phyloP scores from a whole-genome alignment of 2,888 invertebrate species.

The Argynnis bischoffii region DNA sequence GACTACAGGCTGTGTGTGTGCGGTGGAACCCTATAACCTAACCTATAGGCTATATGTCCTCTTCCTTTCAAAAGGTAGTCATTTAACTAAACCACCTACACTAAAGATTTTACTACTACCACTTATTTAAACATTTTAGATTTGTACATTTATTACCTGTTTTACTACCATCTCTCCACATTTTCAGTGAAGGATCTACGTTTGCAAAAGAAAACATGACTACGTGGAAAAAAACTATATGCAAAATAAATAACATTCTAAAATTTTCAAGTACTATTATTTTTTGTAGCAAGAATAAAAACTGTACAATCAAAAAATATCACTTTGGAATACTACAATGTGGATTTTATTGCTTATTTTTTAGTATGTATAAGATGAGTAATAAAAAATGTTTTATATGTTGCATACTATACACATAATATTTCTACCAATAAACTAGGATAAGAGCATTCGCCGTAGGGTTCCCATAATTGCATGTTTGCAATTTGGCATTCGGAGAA shows the following conservation, averaged over 20 bases:
- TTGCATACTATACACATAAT: no score
- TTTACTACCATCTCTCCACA: slow-evolving; percentile 26
- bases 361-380: neutral
- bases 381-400: no score
- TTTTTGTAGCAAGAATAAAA: neutral
- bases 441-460: no score
- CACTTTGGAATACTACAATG: neutral
- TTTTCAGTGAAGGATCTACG: neutral
- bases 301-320: neutral
- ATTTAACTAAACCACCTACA: no score
- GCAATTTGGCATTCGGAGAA: no score
- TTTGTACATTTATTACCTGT: slow-evolving; percentile 15
- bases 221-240: neutral
- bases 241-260: neutral
- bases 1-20: no score
- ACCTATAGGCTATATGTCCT: no score
- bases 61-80: no score
- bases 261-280: no score
- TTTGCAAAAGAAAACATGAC: slow-evolving; percentile 10
- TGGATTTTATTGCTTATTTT: slow-evolving; percentile 1
- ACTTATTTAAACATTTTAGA: neutral
- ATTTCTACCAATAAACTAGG: no score
- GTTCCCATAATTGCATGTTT: no score
- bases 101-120: neutral
- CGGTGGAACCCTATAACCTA: no score